Conservation (phyloP, 1,140 invertebrate species). For the Mactra quadrangularis region DNA sequence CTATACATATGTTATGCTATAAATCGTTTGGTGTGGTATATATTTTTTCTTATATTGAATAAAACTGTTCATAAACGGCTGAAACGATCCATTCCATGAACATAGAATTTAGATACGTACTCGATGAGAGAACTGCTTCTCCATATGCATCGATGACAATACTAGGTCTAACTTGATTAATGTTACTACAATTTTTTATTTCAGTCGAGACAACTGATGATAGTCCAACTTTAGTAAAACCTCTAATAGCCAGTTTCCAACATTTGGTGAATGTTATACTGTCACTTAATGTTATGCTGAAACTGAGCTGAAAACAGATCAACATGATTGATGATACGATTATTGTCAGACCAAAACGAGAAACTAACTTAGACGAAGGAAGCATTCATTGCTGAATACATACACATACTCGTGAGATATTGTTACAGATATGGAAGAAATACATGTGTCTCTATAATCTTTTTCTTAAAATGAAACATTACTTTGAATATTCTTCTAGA, state of each 20-base stretch:
- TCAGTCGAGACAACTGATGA: constrained; percentile 28
- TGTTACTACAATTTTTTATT: constrained; percentile 13
- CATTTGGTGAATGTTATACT: constrained; percentile 48
- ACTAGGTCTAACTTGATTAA: constrained; percentile 27
- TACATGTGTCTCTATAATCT: too few species aligned
- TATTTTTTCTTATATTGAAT: too few species aligned
- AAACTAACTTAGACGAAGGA: neutral
- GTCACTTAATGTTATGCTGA: constrained; percentile 30
- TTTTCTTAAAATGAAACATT: too few species aligned
- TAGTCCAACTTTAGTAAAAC: constrained; percentile 40
- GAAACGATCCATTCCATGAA: too few species aligned
- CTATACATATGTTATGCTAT: too few species aligned
- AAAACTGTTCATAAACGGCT: too few species aligned
- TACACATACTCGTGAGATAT: neutral
- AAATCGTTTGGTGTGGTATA: too few species aligned
- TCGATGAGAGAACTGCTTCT: neutral
- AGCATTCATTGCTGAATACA: neutral
- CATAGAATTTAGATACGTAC: neutral
- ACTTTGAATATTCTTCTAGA: too few species aligned
- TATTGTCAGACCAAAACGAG: neutral
- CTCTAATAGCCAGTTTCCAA: constrained; percentile 12
- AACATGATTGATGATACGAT: neutral
- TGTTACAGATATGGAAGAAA: too few species aligned
- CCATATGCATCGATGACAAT: constrained; percentile 52
- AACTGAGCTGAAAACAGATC: constrained; percentile 9